Conservation (phyloP, 2,888 invertebrate species). For the Chirona hameri region DNA sequence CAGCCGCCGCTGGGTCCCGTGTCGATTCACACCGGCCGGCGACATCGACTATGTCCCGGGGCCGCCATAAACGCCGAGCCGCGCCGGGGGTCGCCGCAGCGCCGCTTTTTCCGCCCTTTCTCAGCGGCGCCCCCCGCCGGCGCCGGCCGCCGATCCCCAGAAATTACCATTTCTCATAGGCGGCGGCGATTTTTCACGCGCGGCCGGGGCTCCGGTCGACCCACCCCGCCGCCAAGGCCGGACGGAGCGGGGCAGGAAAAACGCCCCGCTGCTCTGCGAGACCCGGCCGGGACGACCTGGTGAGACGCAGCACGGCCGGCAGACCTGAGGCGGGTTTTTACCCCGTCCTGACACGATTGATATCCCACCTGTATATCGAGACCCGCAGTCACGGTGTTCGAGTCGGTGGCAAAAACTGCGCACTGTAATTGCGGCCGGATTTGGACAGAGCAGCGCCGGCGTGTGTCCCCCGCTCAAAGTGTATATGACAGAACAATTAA, state of each 20-base stretch:
- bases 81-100: background rate
- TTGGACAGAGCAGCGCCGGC: background rate
- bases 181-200: background rate
- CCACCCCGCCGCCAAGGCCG: background rate
- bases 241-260: background rate
- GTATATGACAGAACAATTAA: no score
- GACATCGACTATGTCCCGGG: background rate
- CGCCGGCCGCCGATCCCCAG: background rate
- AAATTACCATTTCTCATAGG: slow-evolving; percentile 12
- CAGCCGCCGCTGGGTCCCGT: background rate
- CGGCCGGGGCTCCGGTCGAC: background rate
- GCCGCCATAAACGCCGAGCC: background rate
- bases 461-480: no score
- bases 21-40: background rate
- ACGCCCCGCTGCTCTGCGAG: background rate
- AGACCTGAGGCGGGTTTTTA: background rate
- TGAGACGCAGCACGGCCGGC: background rate
- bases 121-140: background rate
- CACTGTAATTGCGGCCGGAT: background rate
- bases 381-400: background rate
- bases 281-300: background rate
- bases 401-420: background rate
- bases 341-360: background rate
- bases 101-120: background rate
- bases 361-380: background rate